Base-by-base conservation (phyloP, 1,140 invertebrate genomes). In the Calycopis cecrops region DNA sequence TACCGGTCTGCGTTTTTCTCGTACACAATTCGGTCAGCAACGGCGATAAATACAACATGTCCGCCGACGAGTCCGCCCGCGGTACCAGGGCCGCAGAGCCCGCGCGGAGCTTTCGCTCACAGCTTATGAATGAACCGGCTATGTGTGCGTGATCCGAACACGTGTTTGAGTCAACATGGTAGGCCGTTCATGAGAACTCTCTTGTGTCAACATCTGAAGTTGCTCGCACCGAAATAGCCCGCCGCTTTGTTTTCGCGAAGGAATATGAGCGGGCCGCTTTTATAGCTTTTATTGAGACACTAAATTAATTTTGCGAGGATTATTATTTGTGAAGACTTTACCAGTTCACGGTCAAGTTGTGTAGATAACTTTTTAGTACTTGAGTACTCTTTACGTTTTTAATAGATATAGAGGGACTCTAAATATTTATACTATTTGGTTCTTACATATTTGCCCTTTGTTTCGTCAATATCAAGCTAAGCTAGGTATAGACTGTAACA, bases 181-280 rank as follows among this genome's bases (percentile, higher is more conserved):
- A 76, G 79, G 73, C 79, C 66, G 79, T 81, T 83, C 76, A 80
- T 82, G 82, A 80, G 79, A 82, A 85, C 79, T 85, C 73, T 79
- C 82, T 78, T 83, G 69, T 79, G 75, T 80, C 79, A 81, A 85
- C 79, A 85, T 71, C 69, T 69, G 71, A 78, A 69, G 63, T 72
- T 73, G 67, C 70, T 72, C 69, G 65, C 62, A 76, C 81, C 80
- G 71, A 82, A 80, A 85, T 81, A 85, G 69, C 73, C 67, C 62
- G 76, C 73, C 2, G n/a, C n/a, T 81, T 82, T 82, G 79, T 77
- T 70, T 73, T 80, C 69, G 81, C 77, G 65, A 80, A 72, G 66
- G 42, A 65, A 63, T 63, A 57, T 57, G 49, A 57, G 60, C 57
- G 54, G 38, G 33, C 42, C 34, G 52, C 34, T 18, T 40, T 40